Percentiles rank a stretch among this genome's conserved stretches.
Conservation (phyloP, 2,113 vertebrate species). For the Porphyrio hochstetteri region DNA sequence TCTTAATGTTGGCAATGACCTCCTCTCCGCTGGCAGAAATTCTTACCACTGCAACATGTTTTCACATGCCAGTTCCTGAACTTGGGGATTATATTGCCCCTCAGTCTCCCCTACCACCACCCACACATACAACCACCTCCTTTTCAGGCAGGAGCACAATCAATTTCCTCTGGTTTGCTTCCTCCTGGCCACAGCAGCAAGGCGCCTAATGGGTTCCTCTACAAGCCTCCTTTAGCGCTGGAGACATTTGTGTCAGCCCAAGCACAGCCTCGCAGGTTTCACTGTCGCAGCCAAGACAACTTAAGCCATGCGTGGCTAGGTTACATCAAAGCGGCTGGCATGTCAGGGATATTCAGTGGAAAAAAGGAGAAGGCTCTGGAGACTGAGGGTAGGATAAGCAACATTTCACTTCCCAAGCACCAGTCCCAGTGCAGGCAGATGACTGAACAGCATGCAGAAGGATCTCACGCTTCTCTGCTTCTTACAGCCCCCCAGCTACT, state of each 20-base stretch:
- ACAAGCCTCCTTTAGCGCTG: background rate
- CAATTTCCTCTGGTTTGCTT: background rate
- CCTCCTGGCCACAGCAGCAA: background rate
- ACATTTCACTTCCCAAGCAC: background rate
- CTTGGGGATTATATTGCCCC: background rate
- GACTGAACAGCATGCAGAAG: background rate
- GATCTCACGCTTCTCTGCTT: background rate
- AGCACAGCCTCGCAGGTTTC: background rate
- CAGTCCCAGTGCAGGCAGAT: background rate
- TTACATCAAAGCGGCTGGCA: background rate
- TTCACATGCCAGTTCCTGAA: background rate
- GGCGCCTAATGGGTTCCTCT: background rate
- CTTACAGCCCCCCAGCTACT: background rate
- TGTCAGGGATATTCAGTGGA: background rate
- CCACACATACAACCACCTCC: fast-evolving
- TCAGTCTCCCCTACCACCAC: background rate
- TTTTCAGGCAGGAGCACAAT: background rate
- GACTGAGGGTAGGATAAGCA: background rate
- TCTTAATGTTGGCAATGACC: background rate
- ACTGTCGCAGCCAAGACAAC: background rate
- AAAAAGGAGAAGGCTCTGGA: conserved; percentile 29
- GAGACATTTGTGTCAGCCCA: background rate
- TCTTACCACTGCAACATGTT: background rate
- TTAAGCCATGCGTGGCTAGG: background rate
- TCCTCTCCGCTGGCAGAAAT: background rate